Conservation (phyloP, 2,113 vertebrate species). For the Sebastes fasciatus region DNA sequence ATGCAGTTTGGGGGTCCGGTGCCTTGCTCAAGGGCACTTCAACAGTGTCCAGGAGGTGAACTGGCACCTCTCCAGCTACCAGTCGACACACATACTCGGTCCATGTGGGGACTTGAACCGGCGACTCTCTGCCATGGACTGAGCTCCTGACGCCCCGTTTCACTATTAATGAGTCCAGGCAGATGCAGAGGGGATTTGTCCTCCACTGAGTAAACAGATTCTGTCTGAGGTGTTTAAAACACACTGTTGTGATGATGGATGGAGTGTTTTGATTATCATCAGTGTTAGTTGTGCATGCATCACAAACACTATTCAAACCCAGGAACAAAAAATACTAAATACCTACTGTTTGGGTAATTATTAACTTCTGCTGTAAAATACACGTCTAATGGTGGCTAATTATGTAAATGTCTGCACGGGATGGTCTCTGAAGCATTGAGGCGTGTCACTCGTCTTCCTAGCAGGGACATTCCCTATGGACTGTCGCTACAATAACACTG, state of each 20-base stretch:
- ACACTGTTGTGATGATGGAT: constrained; percentile 41
- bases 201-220: constrained; percentile 1
- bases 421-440: constrained; percentile 58
- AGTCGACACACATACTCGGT: background rate
- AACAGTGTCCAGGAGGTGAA: background rate
- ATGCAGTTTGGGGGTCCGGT: too few species aligned
- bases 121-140: background rate
- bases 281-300: background rate
- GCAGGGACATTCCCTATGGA: constrained; percentile 38
- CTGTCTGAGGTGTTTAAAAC: constrained; percentile 13
- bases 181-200: constrained; percentile 21
- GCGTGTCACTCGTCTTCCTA: constrained; percentile 41
- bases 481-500: constrained; percentile 70
- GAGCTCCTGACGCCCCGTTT: background rate
- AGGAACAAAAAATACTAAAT: constrained; percentile 29
- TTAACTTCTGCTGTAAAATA: constrained; percentile 63
- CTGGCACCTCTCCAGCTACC: background rate
- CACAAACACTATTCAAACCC: constrained; percentile 17
- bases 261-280: constrained; percentile 35
- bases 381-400: constrained; percentile 70
- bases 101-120: background rate
- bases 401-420: constrained; percentile 67
- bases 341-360: constrained; percentile 65
- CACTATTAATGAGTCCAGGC: background rate
- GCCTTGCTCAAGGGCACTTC: too few species aligned